Conservation (phyloP, 64 coral and sea anemone genomes). For the Porites australiensis region DNA sequence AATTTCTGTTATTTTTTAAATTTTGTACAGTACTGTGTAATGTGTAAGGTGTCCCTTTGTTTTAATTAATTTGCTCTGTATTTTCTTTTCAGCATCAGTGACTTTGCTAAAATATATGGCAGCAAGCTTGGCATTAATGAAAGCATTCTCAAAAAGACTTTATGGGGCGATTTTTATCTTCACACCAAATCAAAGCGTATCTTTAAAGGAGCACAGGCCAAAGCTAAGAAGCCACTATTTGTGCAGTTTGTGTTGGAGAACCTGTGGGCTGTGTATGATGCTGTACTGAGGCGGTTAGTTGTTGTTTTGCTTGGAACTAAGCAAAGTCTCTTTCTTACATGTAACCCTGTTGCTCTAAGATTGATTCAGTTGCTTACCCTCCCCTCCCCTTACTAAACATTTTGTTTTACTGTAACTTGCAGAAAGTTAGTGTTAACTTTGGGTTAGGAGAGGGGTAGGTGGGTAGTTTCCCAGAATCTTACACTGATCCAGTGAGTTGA, state of each 20-base stretch:
- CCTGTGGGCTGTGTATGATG: constrained; percentile 98
- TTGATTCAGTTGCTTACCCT: too few relatives aligned
- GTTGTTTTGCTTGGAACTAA: neutral
- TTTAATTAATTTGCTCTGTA: neutral
- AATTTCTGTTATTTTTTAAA: too few relatives aligned
- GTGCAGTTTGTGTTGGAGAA: constrained; percentile 98
- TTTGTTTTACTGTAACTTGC: too few relatives aligned
- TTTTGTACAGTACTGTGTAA: neutral
- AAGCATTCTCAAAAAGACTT: constrained; percentile 77
- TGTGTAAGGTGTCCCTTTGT: too few relatives aligned
- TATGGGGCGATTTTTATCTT: constrained; percentile 98
- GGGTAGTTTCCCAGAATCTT: too few relatives aligned
- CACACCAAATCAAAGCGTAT: constrained; percentile 93
- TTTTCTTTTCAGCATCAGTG: constrained; percentile 69
- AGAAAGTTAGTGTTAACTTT: too few relatives aligned
- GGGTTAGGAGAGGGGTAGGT: too few relatives aligned
- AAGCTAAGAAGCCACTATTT: constrained; percentile 97
- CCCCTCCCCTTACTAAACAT: too few relatives aligned
- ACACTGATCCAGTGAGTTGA: too few relatives aligned
- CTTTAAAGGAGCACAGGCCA: constrained; percentile 89
- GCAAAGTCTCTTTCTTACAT: too few relatives aligned
- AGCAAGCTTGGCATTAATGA: constrained; percentile 92
- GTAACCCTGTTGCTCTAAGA: too few relatives aligned
- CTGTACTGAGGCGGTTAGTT: constrained; percentile 84
- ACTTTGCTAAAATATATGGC: constrained; percentile 92